Base-by-base conservation (phyloP, 2,888 invertebrate genomes). In the Allacma fusca region DNA sequence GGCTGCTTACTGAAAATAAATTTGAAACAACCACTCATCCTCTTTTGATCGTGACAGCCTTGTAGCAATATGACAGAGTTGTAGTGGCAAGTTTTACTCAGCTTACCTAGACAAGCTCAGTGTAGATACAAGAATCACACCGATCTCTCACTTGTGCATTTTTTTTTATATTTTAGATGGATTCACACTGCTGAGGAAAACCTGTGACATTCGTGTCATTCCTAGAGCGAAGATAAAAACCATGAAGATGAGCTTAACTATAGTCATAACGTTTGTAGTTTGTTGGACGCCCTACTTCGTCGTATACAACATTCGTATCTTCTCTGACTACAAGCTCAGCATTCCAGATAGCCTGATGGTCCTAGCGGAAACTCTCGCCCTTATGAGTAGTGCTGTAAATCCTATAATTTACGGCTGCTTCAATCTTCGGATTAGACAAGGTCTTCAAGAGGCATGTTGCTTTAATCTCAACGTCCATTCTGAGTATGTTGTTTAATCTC, bases 221-320 rank as follows among this genome's bases (percentile, higher is more conserved):
- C 86, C 87, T 1, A 81, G 86, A 29, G 87, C 88, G 43, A 87
- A 87, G 64, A 86, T 88, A 43, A 87, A 87, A 84, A 88, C 88
- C 7, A 84, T 88, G 43, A 87, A 87, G 83, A 87, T 88, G 86
- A 87, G 87, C 19, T 85, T 88, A 77, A 86, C 86, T 74, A 87
- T 88, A 57, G 87, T 88, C 68, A 84, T 86, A 21, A 86, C 86
- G 24, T 88, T 88, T 80, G 85, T 88, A 62, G 85, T 86, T 0
- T 88, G 88, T 82, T 88, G 88, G 87, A 87, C 86, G 21, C 88
- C 88, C 0, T 88, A 88, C 81, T 88, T 88, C 82, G 86, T 87
- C 13, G 87, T 87, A 23, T 87, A 87, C 69, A 85, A 87, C 65
- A 85, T 87, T 70, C 84, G 85, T 50, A 86, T 88, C 24, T 88